Evolutionary conservation across 2,888 invertebrate genomes (phyloP).

Genomic region (Zygogramma bicolorata): DNA sequence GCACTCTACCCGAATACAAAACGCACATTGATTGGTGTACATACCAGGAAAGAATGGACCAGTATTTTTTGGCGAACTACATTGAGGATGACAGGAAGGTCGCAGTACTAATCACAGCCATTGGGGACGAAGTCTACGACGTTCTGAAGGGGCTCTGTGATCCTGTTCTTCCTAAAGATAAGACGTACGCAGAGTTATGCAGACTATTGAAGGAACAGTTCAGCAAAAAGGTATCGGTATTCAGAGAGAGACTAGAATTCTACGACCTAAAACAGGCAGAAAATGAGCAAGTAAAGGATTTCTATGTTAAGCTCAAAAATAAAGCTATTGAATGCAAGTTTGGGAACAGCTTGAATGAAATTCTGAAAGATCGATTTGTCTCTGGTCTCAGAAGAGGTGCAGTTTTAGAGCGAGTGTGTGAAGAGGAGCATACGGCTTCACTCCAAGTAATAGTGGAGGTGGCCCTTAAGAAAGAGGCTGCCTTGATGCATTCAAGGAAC

Average conservation of each 20-base stretch:
- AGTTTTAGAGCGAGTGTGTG: slow-evolving; percentile 38
- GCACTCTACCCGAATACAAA: slow-evolving; percentile 20
- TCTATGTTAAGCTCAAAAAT: slow-evolving; percentile 29
- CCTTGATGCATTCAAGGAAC: slow-evolving; percentile 9
- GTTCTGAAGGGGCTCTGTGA: slow-evolving; percentile 41
- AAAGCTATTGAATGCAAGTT: slow-evolving; percentile 37
- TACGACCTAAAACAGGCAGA: slow-evolving; percentile 28
- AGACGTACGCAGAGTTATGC: no score
- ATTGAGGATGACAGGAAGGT: slow-evolving; percentile 39
- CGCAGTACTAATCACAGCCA: slow-evolving; percentile 39
- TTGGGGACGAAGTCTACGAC: slow-evolving; percentile 39
- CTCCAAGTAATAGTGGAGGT: neutral
- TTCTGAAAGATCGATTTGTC: slow-evolving; percentile 36
- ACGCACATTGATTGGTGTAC: slow-evolving; percentile 21
- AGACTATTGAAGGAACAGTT: slow-evolving; percentile 15
- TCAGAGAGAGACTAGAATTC: slow-evolving; percentile 36
- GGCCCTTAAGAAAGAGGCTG: slow-evolving; percentile 28
- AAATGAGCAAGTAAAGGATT: slow-evolving; percentile 27
- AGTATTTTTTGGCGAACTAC: slow-evolving; percentile 43
- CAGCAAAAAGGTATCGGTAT: slow-evolving; percentile 21
- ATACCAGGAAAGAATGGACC: slow-evolving; percentile 41
- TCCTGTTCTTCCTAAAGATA: slow-evolving; percentile 41
- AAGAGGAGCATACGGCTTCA: slow-evolving; percentile 31
- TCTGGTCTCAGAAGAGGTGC: slow-evolving; percentile 28
- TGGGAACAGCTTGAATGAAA: slow-evolving; percentile 20